Evolutionary conservation across 2,888 invertebrate genomes (phyloP), one percentile per base, ranked within the genome.

Genomic region (Pollenia angustigena): DNA sequence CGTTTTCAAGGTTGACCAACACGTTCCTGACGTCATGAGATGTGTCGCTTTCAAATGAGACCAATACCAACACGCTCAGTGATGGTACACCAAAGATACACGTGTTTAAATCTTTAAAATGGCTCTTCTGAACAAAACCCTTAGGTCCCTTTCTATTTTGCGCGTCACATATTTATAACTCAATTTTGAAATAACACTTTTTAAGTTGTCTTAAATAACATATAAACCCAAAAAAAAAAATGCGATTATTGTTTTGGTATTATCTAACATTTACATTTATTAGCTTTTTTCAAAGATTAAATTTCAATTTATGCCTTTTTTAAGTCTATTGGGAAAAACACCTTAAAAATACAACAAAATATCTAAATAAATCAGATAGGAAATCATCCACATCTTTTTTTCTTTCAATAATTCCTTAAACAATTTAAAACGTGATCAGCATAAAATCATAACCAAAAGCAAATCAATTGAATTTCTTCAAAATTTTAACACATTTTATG

Each of bases 361-460:
- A 16, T 7, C 16, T 62, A 32, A 42, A 23, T 44, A 66, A 44
- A 56, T 44, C 32, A 56, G n/a, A 32, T 32, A 2, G 11, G 3
- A 74, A 50, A 62, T 40, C 1, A 50, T 75, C 10, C 18, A 23
- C 11, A 50, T 40, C 14, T 0, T 18, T 50, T 68, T 18, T 50
- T 68, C 46, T 3, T 46, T 64, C 23, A 32, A 32, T 32, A 6
- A 6, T 78, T n/a, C 11, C 42, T 32, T 52, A 52, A 23, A 56
- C 44, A 58, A 56, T 16, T 58, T 48, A 40, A 40, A 68, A 78
- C 66, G 78, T 68, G 78, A 48, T 48, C 54, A 56, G 78, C 66
- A 56, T 78, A 32, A 54, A 44, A 23, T n/a, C n/a, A 40, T 9
- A 56, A 11, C 42, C 14, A 50, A 40, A 4, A 50, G 62, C 9